phyloP scores from a whole-genome alignment of 2,113 vertebrate genomes.

The human (Homo sapiens) region GRCh38 chr9:34283501-34284000 shows the following conservation, averaged over 20 bases:
- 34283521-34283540: not conserved
- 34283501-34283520: constrained; percentile 1
- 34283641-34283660: not conserved
- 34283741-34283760: not conserved
- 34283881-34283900: not conserved
- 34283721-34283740: not conserved
- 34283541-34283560: not conserved
- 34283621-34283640: not conserved
- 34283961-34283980: not conserved
- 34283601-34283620: not conserved
- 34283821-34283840: not conserved
- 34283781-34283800: not conserved
- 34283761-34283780: not conserved
- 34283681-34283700: not conserved
- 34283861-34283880: not conserved
- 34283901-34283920: not conserved
- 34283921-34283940: not conserved
- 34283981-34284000: not conserved
- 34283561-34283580: not conserved
- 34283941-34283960: not conserved
- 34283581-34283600: not conserved
- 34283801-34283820: not conserved
- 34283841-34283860: not conserved
- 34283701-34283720: not conserved
- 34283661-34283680: not conserved